Conservation (phyloP, 2,797 vertebrate genomes). For the Acanthis flammea region DNA sequence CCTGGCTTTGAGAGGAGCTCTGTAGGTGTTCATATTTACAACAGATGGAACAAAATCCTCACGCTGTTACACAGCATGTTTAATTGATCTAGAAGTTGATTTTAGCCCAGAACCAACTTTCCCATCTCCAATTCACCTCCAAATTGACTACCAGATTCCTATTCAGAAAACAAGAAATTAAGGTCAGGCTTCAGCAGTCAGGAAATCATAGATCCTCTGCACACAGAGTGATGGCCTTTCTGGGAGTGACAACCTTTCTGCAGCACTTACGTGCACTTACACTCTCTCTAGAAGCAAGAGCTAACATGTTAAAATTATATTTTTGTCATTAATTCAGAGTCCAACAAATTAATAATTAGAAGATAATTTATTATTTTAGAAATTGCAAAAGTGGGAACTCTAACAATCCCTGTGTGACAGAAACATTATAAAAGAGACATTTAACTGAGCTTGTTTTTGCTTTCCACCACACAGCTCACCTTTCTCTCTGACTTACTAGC, state of each 20-base stretch:
- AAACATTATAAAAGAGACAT: neutral
- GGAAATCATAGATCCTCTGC: neutral
- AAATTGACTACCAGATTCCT: neutral
- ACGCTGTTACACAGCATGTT: neutral
- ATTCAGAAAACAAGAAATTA: neutral
- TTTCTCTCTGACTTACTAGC: neutral
- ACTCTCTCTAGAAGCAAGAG: neutral
- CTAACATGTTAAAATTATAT: neutral
- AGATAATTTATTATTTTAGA: neutral
- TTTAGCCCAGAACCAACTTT: neutral
- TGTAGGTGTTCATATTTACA: neutral
- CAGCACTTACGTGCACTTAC: rapidly evolving
- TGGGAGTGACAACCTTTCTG: neutral
- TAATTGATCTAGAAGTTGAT: neutral
- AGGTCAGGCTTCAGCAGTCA: neutral
- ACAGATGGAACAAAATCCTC: neutral
- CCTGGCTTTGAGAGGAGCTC: neutral
- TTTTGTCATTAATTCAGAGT: neutral
- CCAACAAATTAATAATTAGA: neutral
- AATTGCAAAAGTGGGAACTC: neutral
- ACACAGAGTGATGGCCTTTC: neutral
- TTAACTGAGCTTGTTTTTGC: neutral
- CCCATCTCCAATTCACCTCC: neutral
- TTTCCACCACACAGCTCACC: neutral
- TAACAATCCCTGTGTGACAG: neutral